Percentiles rank a stretch among this genome's conserved stretches.
Evolutionary conservation across 1,140 invertebrate genomes (phyloP).

Genomic region (Listronotus oregonensis): DNA sequence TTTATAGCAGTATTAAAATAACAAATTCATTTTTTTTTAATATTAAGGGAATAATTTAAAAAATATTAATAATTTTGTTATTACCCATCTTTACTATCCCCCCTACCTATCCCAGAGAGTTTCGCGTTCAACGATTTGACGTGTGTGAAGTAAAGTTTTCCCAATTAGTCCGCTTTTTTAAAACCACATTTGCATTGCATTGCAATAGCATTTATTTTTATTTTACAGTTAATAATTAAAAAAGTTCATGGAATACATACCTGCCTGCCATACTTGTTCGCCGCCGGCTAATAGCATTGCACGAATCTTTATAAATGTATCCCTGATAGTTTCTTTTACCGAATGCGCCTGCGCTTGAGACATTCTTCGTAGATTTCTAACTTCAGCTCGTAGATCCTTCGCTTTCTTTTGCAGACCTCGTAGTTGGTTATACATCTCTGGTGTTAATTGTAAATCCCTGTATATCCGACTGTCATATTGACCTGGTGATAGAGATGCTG

Average conservation of each 20-base stretch:
- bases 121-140: too few species aligned
- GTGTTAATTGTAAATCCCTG: constrained; percentile 71
- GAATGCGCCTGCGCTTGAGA: constrained; percentile 90
- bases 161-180: too few species aligned
- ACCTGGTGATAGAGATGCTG: constrained; percentile 71
- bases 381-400: constrained; percentile 86
- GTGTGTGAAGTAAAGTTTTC: too few species aligned
- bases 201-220: too few species aligned
- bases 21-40: too few species aligned
- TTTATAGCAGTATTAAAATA: too few species aligned
- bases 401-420: constrained; percentile 85
- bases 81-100: too few species aligned
- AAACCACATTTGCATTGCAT: too few species aligned
- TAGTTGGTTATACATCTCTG: constrained; percentile 86
- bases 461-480: constrained; percentile 66
- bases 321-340: constrained; percentile 87
- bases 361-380: constrained; percentile 84
- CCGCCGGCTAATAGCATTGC: constrained; percentile 69
- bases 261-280: constrained; percentile 59
- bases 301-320: constrained; percentile 84
- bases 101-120: too few species aligned
- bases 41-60: too few species aligned
- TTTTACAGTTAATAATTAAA: too few species aligned
- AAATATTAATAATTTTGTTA: too few species aligned
- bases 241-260: constrained; percentile 19